Evolutionary conservation across 2,888 invertebrate genomes (phyloP), one percentile per base, ranked within the genome.

Genomic region (Onchidella celtica): DNA sequence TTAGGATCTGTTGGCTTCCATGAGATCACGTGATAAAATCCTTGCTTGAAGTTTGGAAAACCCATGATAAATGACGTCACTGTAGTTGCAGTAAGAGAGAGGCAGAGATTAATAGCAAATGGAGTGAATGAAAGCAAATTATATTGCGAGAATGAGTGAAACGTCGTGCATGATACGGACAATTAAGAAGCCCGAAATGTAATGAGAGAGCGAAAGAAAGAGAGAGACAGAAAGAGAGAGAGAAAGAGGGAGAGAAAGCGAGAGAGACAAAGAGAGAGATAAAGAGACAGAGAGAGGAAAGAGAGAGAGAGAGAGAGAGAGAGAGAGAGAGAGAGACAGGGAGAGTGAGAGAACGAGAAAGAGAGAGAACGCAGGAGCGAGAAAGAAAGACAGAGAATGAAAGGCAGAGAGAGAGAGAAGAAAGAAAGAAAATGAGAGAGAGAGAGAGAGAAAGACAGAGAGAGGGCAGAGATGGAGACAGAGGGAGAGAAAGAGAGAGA

Each of bases 401-500:
- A 32, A 68, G 29, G 32, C 27, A 27, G 68, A 34, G 68, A 24
- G 68, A 34, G 38, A 27, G 47, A 17, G 47, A 36, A 34, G 38
- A 27, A 17, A 17, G 47, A 17, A 17, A 47, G 47, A 47, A 47
- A 47, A 11, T 11, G 47, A 47, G 47, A 47, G 21, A 72, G 55
- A 55, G n/a, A 66, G 66, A 69, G 38, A 66, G 81, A 79, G 59
- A 74, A n/a, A 21, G n/a, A 69, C 9, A 65, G 9, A 55, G 81
- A 34, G 47, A 21, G 27, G 3, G 36, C 4, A 14, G 55, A 55
- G 55, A 55, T 24, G 32, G 36, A 21, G 32, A 11, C 34, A 17
- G 14, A 57, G 70, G 14, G 55, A 61, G 40, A 65, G 66, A 34
- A 34, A 66, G 24, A 70, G 24, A 29, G 24, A 72, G 4, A 36